phyloP scores from a whole-genome alignment of 2,888 invertebrate species.

The Tachina fera region DNA sequence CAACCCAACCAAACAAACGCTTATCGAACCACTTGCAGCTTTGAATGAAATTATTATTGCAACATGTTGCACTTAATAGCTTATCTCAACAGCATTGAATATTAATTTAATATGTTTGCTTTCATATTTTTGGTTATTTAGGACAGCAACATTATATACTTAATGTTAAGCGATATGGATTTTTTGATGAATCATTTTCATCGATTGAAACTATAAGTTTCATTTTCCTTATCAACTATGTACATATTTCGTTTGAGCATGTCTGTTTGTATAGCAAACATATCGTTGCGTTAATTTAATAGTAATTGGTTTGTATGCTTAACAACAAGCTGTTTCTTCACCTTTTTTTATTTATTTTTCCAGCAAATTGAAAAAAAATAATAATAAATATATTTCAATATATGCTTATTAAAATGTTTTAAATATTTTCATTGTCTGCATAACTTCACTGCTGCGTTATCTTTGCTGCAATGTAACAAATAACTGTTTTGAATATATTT shows the following conservation, averaged over 20 bases:
- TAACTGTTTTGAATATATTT: not conserved
- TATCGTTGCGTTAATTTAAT: constrained; percentile 16
- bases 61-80: constrained; percentile 62
- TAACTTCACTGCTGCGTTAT: too few relatives aligned
- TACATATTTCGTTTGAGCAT: not conserved
- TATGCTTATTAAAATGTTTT: constrained; percentile 14
- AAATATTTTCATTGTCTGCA: not conserved
- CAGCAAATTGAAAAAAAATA: constrained; percentile 1
- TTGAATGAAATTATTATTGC: constrained; percentile 37
- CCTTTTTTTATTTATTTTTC: not conserved
- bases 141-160: constrained; percentile 22
- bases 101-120: not conserved
- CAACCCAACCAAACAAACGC: not conserved
- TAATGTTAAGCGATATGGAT: not conserved
- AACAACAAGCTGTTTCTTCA: constrained; percentile 27
- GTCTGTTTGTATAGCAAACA: constrained; percentile 5
- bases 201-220: constrained; percentile 11
- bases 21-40: not conserved
- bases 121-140: constrained; percentile 25
- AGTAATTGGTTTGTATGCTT: constrained; percentile 2
- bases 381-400: not conserved
- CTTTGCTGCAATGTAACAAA: not conserved
- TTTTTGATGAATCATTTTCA: constrained; percentile 22
- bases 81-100: constrained; percentile 43
- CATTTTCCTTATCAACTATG: constrained; percentile 18